A percentile compares a stretch with the other conserved stretches of the same genome.
phyloP scores from a whole-genome alignment of 35 echinoderm and acorn worm species.

The Apostichopus parvimensis region DNA sequence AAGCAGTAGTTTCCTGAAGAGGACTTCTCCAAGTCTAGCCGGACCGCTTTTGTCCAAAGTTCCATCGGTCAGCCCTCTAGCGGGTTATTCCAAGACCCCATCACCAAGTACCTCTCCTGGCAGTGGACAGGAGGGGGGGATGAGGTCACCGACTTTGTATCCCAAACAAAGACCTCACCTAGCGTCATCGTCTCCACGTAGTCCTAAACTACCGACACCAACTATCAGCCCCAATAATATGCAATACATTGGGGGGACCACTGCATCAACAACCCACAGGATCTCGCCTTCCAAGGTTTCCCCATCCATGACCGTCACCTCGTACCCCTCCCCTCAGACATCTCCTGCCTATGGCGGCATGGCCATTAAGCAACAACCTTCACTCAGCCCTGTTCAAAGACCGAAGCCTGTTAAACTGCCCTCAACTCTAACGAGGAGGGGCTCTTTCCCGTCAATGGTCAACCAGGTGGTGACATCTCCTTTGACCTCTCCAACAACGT shows the following conservation, averaged over 20 bases:
- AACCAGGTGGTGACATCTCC: conserved; percentile 41
- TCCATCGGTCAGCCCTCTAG: not conserved
- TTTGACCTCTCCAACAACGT: conserved; percentile 41
- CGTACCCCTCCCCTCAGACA: conserved; percentile 1
- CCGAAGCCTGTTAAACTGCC: conserved; percentile 15
- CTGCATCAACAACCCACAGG: not conserved
- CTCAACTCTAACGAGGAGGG: conserved; percentile 8
- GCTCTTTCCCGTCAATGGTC: conserved; percentile 31
- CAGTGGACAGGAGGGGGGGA: conserved; percentile 23
- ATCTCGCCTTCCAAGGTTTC: conserved; percentile 20
- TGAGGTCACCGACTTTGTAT: conserved; percentile 25
- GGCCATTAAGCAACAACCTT: conserved; percentile 1
- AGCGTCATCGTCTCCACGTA: not conserved
- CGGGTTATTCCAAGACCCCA: conserved; percentile 3
- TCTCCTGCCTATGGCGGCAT: not conserved
- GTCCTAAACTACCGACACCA: conserved; percentile 19
- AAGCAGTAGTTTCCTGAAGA: not conserved
- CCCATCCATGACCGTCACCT: conserved; percentile 1
- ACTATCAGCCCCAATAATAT: conserved; percentile 21
- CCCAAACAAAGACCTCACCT: conserved; percentile 21
- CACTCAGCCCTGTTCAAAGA: conserved; percentile 7
- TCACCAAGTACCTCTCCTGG: conserved; percentile 27
- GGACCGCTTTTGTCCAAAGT: not conserved
- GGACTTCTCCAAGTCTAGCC: conserved; percentile 1
- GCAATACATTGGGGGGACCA: not conserved